Base-by-base conservation (phyloP, 2,797 vertebrate genomes). In the Lateolabrax maculatus region DNA sequence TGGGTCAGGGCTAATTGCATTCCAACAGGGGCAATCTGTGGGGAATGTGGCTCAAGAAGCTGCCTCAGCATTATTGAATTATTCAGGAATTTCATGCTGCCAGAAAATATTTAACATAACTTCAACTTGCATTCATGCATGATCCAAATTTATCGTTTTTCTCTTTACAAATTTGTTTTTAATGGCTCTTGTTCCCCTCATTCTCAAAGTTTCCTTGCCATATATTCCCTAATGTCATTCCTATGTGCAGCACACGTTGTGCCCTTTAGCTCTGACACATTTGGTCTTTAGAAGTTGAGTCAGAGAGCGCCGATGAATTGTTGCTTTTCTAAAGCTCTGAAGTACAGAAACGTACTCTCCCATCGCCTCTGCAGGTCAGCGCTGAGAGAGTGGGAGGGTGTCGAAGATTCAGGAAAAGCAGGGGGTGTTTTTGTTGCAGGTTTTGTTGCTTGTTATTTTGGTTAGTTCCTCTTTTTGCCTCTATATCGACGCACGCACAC, bases 331-430 rank as follows among this genome's bases (percentile, higher is more conserved):
- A 1, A 77, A 72, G 51, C 72, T 60, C 15, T 66, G 27, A 83
- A 76, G 80, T 36, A 62, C 5, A 71, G 62, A 80, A 62, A 23
- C 25, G 19, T 37, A 37, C 77, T 16, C 60, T 65, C 25, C 0
- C 49, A 13, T 70, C 15, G 57, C 87, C 88, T 87, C 83, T 66
- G 76, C 86, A 88, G 89, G 92, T 90, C 86, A 77, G 2, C 9
- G 9, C 49, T 0, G 39, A 75, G 65, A n/a, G 77, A 79, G 81
- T 46, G 62, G 85, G 78, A 77, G 70, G 34, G 56, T 10, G 70
- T 53, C 0, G 8, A 79, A 74, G 39, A 73, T 67, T 44, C 58
- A 21, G 64, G 58, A 46, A 53, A 78, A 58, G 51, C 15, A 48
- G 53, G 48, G 69, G 51, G 67, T 1, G 51, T 48, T 56, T 39